Percentiles rank a stretch among this genome's conserved stretches.
Evolutionary conservation across 2,113 vertebrate genomes (phyloP).

Genomic region (Poeciliopsis retropinna): DNA sequence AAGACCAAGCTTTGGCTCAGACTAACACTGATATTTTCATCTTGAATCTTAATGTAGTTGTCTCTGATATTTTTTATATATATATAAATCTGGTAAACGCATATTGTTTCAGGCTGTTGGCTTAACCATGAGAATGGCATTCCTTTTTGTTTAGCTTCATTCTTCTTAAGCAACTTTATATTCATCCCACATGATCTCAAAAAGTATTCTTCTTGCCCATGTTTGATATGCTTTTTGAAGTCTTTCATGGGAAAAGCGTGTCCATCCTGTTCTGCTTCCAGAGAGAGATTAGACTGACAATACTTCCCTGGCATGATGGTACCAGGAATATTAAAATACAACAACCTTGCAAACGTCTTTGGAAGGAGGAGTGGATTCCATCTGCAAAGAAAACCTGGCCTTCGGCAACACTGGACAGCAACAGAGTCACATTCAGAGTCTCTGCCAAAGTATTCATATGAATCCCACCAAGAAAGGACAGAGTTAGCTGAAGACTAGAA

Average conservation of each 20-base stretch:
- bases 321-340: background rate
- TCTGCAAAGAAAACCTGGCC: background rate
- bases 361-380: too few relatives aligned
- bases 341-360: background rate
- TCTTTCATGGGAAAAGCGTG: background rate
- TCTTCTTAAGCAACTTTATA: background rate
- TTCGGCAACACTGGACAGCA: background rate
- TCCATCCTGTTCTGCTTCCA: too few relatives aligned
- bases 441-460: background rate
- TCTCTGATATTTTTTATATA: background rate
- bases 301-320: too few relatives aligned
- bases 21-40: background rate
- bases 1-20: background rate
- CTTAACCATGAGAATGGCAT: background rate
- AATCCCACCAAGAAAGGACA: background rate
- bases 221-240: background rate
- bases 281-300: background rate
- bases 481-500: background rate
- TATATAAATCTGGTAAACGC: background rate
- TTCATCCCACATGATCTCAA: background rate
- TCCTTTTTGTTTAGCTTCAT: background rate
- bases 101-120: background rate
- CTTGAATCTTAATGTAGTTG: background rate
- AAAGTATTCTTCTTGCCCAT: background rate
- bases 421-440: too few relatives aligned